Conservation (phyloP, 2,113 vertebrate genomes). For the Zapornia atra region DNA sequence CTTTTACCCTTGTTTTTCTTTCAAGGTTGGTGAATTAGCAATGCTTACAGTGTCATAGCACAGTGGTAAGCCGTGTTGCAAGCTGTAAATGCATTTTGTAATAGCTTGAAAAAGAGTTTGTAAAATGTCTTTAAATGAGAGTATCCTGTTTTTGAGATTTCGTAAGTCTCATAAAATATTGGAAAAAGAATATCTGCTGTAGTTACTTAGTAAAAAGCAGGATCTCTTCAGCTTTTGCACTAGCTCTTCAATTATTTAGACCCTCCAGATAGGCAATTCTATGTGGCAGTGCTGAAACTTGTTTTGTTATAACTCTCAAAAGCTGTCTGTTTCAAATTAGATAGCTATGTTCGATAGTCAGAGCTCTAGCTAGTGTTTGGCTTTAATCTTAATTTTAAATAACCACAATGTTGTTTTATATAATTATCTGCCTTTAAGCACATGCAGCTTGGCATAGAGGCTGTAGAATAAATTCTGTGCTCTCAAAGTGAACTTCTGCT, state of each 20-base stretch:
- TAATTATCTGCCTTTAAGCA: neutral
- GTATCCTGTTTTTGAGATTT: neutral
- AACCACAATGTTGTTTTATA: neutral
- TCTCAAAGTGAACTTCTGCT: neutral
- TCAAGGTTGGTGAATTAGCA: neutral
- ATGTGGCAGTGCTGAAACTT: neutral
- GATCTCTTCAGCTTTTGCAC: neutral
- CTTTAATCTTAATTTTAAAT: slow-evolving; percentile 3
- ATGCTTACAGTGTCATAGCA: neutral
- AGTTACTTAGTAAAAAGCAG: neutral
- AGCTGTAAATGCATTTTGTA: neutral
- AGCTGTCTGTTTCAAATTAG: neutral
- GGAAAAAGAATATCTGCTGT: neutral
- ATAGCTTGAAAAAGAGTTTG: neutral
- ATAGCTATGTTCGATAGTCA: neutral
- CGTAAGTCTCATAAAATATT: neutral
- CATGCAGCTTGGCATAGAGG: neutral
- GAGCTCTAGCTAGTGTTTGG: neutral
- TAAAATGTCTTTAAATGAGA: neutral
- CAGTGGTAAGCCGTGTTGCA: neutral
- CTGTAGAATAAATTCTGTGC: neutral
- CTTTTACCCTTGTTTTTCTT: neutral
- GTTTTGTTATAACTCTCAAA: neutral
- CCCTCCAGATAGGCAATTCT: neutral
- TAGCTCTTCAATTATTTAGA: neutral